Evolutionary conservation across 1,140 invertebrate genomes (phyloP), one percentile per base, ranked within the genome.

Genomic region (Drosophila lowei): DNA sequence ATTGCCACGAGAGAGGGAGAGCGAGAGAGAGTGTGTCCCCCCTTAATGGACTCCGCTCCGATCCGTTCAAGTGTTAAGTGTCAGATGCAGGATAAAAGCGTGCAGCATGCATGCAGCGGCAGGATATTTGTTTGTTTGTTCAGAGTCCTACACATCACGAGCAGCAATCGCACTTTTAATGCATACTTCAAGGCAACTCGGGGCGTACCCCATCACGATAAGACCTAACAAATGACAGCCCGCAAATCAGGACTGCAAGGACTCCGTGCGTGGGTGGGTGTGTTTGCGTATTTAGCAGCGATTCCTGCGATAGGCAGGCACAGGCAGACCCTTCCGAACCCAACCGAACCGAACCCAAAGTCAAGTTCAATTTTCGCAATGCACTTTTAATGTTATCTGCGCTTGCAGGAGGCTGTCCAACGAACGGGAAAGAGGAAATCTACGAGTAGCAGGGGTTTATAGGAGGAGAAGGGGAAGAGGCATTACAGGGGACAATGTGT

Each of bases 81-180:
- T 86, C 83, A 86, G 84, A 88, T 88, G 83, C 83, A 88, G 83
- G 83, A 88, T 86, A 86, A 86, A 80, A 88, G 81, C 83, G 83
- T 80, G 54, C 44, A 30, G 54, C 54, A 47, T 72, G 68, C 55
- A 60, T 28, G 52, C 64, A 63, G 79, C 47, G 64, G 58, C 79
- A 84, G 79, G 79, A 86, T 64, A 78, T 83, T 83, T 88, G 81
- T 88, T 79, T 81, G 81, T 77, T 88, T 81, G 71, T 79, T 66
- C 63, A 4, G 3, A 38, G 34, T 38, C 23, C 23, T 25, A 25
- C 23, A 73, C 72, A 75, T 75, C 71, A 75, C 63, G 44, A 57
- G 72, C 72, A 70, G 56, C 63, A 67, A 75, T 61, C 72, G 62
- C 56, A 76, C 73, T 76, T 74, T 76, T 76, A 77, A 77, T 77